phyloP scores from a whole-genome alignment of 2,113 vertebrate genomes.

The Globicephala melas region DNA sequence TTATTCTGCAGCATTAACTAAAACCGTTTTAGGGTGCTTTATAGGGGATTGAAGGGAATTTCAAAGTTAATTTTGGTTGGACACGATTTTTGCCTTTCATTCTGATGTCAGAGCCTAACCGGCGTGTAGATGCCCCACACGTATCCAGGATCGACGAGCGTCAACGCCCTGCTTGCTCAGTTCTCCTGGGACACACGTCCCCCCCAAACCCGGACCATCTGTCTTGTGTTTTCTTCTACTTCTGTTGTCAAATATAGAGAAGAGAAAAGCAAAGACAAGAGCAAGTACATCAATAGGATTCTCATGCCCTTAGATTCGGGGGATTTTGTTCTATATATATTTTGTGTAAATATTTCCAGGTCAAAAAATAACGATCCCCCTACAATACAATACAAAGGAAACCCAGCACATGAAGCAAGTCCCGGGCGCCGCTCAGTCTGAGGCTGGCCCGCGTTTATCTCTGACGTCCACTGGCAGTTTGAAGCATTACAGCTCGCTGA shows the following conservation, averaged over 20 bases:
- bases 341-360: slow-evolving; percentile 65
- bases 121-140: accelerated
- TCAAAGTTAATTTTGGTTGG: background rate
- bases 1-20: background rate
- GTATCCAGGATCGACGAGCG: accelerated
- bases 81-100: background rate
- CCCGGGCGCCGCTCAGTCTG: slow-evolving; percentile 85
- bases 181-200: accelerated
- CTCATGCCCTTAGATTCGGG: slow-evolving; percentile 35
- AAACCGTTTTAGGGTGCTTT: background rate
- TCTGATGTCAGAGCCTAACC: background rate
- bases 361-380: slow-evolving; percentile 78
- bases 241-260: background rate
- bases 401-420: background rate
- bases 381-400: slow-evolving; percentile 32
- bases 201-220: no score
- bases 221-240: background rate
- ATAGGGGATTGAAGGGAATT: background rate
- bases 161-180: background rate
- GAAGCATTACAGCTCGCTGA: slow-evolving; percentile 81
- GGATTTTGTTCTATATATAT: slow-evolving; percentile 52
- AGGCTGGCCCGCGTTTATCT: slow-evolving; percentile 81
- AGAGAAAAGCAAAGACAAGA: background rate
- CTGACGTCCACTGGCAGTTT: slow-evolving; percentile 79
- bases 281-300: background rate